Evolutionary conservation across 2,888 invertebrate genomes (phyloP).

Genomic region (Metalampra italica): DNA sequence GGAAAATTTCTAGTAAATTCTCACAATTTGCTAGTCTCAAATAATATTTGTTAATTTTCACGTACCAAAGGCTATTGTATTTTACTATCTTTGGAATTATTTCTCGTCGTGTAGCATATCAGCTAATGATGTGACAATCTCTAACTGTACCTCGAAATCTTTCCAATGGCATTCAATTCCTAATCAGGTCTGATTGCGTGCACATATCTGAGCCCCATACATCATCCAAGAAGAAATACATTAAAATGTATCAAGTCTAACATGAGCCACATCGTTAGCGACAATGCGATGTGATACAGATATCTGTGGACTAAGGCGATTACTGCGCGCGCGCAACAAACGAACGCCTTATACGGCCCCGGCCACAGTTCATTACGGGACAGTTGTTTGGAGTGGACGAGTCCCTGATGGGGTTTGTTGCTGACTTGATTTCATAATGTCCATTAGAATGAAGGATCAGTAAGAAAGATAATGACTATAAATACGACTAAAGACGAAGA

Average conservation of each 20-base stretch:
- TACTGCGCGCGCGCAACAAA: slow-evolving; percentile 47
- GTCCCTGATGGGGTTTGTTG: slow-evolving; percentile 17
- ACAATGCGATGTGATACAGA: slow-evolving; percentile 59
- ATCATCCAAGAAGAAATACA: slow-evolving; percentile 1
- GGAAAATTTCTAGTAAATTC: not conserved
- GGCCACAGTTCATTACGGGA: slow-evolving; percentile 43
- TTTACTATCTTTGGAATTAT: too few species aligned
- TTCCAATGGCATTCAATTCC: not conserved
- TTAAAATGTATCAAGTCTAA: slow-evolving; percentile 21
- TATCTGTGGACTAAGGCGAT: slow-evolving; percentile 49
- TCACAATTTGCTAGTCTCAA: not conserved
- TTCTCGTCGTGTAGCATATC: not conserved
- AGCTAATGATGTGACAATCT: not conserved
- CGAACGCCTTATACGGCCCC: slow-evolving; percentile 54
- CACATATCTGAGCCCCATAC: not conserved
- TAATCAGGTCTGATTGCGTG: not conserved
- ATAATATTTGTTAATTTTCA: not conserved
- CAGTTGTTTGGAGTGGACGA: slow-evolving; percentile 14
- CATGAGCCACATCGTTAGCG: slow-evolving; percentile 44
- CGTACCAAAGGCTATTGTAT: too few species aligned
- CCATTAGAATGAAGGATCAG: slow-evolving; percentile 23
- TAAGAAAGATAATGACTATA: slow-evolving; percentile 22
- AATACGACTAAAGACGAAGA: not conserved
- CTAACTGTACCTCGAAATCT: too few species aligned
- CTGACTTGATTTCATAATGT: slow-evolving; percentile 25